A percentile compares a stretch with the other conserved stretches of the same genome.
Conservation (phyloP, 2,797 vertebrate species). For the Luscinia megarhynchos region DNA sequence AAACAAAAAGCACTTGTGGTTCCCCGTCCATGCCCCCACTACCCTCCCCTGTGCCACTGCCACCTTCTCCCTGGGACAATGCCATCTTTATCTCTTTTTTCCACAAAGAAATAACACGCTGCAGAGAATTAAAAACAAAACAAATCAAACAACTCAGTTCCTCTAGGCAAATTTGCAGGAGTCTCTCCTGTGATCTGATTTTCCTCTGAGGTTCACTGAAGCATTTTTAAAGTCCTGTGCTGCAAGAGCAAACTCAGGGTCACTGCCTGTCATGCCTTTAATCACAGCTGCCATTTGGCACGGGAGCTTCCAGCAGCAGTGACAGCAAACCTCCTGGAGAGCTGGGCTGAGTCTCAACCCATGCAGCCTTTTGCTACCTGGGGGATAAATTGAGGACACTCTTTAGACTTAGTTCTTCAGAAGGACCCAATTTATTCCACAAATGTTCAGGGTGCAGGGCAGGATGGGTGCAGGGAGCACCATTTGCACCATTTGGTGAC, state of each 20-base stretch:
- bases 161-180: conserved; percentile 16
- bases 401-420: neutral
- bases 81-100: neutral
- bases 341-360: neutral
- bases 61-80: neutral
- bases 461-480: neutral
- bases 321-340: conserved; percentile 9
- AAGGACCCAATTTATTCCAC: neutral
- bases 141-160: neutral
- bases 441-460: neutral
- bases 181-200: neutral
- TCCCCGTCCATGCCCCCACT: neutral
- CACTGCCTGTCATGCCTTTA: conserved; percentile 32
- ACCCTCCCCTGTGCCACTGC: neutral
- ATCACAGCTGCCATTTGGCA: neutral
- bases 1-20: conserved; percentile 33
- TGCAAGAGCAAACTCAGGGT: neutral
- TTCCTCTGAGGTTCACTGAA: conserved; percentile 39
- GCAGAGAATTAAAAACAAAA: neutral
- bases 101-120: neutral
- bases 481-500: neutral
- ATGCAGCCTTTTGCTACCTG: neutral
- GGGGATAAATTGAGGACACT: neutral
- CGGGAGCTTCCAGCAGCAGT: neutral
- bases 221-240: conserved; percentile 23